Base-by-base conservation (phyloP, 2,797 vertebrate genomes). In the Taenioides sp. region DNA sequence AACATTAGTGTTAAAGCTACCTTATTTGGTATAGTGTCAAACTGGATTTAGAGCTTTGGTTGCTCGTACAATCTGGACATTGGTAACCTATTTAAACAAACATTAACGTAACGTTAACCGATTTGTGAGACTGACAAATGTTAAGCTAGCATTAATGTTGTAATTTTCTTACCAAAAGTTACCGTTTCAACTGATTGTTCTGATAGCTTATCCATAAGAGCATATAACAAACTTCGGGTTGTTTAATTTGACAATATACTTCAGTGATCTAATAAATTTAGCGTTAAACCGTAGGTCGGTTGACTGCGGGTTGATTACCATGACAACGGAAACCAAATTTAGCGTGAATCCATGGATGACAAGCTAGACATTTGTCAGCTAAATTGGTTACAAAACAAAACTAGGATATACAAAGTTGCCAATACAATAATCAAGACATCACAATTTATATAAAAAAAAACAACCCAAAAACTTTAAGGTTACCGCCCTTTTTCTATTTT, bases 1-100 rank as follows among this genome's bases (percentile, higher is more conserved):
- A 14, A 14, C 14, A 14, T 43, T 14, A 14, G 12, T 43, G 40
- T 43, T 43, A 43, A 7, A 52, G 4, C 22, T 70, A 88, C 92
- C 88, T 90, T 27, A 93, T 43, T n/a, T 89, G 81, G 54, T 87
- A 82, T 76, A 91, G 59, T 2, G 86, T 77, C 70, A 87, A 47
- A 58, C 43, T 86, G 71, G 11, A 71, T 58, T 34, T n/a, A 54
- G 54, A 40, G 16, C 10, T 22, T 49, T 20, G 76, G 0, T 10
- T 5, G 1, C 12, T 57, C 63, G 62, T 54, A n/a, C 34, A 37
- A 10, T 37, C 88, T 89, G 40, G 4, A 65, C 71, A 22, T 20
- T 52, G 60, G 12, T 6, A 9, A 52, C 65, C 7, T 25, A 74
- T 1, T 10, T 47, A 47, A 43, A 3, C n/a, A 52, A 59, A 49